Evolutionary conservation across 2,888 invertebrate species (phyloP), one percentile per base, ranked within the genome.

Genomic region (Mythimna ferrago): DNA sequence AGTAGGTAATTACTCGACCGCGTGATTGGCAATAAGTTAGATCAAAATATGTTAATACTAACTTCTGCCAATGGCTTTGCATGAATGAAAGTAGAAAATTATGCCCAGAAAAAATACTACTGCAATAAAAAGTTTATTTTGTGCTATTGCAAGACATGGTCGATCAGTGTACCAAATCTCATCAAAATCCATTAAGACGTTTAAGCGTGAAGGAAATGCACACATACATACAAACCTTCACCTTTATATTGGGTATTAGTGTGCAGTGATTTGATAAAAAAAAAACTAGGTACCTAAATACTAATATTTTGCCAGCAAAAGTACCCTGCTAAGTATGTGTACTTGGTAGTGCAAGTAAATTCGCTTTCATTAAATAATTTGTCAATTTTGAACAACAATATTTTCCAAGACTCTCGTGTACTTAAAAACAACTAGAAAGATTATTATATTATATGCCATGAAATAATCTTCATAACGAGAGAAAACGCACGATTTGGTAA

Each of bases 401-500:
- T 32, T 70, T 69, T 56, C 16, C 32, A 48, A 70, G 9, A 32
- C 32, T 56, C 19, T 16, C 19, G 11, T 67, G 21, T n/a, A 61
- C 38, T 19, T 56, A 41, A 10, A 44, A 65, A 14, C n/a, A 9
- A 6, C 32, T 41, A 51, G 56, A 60, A 54, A 78, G 11, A 35
- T 14, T 38, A 70, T 63, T 63, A 35, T 14, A 44, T 66, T 66
- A 69, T 74, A 21, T 44, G 56, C 32, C 69, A 68, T 70, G 62
- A 58, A 62, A 71, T 70, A 75, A 82, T 80, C 72, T 71, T 53
- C 73, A 53, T 71, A 74, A 71, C 61, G 60, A 76, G 83, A 68
- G 80, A 84, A 80, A 85, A 64, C 72, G 83, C 81, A 83, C 76
- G 81, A 70, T 67, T 81, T 53, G 69, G 56, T 58, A 71, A 84